Evolutionary conservation across 1,140 invertebrate species (phyloP).

Genomic region (Papilio machaon): DNA sequence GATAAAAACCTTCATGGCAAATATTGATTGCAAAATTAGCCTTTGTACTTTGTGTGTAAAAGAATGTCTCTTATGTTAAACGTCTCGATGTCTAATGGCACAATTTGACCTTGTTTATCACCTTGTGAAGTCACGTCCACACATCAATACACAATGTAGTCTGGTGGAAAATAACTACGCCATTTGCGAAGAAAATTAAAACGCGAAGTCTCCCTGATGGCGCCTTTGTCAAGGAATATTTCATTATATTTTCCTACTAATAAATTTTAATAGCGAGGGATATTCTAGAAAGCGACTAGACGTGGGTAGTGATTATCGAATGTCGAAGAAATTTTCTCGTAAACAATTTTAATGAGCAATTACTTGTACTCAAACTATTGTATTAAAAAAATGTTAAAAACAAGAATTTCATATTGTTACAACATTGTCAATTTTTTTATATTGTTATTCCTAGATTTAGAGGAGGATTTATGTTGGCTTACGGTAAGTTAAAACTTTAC

Average conservation of each 20-base stretch:
- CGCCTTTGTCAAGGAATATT: not conserved
- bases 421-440: too few relatives aligned
- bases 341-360: not conserved
- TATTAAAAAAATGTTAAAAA: not conserved
- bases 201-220: not conserved
- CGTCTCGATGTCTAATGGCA: not conserved
- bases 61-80: too few relatives aligned
- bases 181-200: not conserved
- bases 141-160: slow-evolving; percentile 1
- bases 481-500: too few relatives aligned
- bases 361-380: not conserved
- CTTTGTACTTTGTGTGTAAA: too few relatives aligned
- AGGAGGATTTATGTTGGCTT: too few relatives aligned
- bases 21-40: too few relatives aligned
- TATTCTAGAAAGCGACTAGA: slow-evolving; percentile 8
- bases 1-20: too few relatives aligned
- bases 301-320: slow-evolving; percentile 8
- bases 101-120: not conserved
- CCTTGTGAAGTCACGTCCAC: not conserved
- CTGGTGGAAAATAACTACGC: not conserved
- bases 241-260: slow-evolving; percentile 1
- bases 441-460: not conserved
- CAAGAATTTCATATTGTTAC: not conserved
- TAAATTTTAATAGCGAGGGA: not conserved
- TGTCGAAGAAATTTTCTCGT: not conserved